Evolutionary conservation across 2,113 vertebrate genomes (phyloP).

Genomic region (Amazona guildingii): DNA sequence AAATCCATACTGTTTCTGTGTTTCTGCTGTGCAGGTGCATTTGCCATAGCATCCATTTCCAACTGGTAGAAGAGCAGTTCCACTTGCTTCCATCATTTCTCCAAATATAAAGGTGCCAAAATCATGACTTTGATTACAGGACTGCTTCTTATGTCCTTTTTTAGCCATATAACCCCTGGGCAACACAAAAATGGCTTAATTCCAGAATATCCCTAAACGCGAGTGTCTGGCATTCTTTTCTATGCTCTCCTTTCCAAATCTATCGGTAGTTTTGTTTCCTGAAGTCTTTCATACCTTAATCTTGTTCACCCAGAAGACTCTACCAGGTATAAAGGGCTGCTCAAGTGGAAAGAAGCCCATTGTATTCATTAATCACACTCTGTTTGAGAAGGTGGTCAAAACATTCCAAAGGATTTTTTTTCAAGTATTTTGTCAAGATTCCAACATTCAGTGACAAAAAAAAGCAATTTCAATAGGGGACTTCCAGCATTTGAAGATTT

Average conservation of each 20-base stretch:
- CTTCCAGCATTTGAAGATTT: constrained; percentile 7
- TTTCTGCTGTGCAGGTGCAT: neutral
- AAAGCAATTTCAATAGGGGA: neutral
- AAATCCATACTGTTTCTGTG: neutral
- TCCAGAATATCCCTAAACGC: neutral
- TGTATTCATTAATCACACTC: constrained; percentile 4
- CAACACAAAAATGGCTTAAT: neutral
- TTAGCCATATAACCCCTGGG: neutral
- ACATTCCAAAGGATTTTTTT: neutral
- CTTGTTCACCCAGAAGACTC: neutral
- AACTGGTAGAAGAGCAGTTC: neutral
- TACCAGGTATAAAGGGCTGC: neutral
- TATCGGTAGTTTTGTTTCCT: neutral
- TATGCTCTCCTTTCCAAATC: neutral
- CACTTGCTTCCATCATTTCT: neutral
- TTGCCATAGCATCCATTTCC: neutral
- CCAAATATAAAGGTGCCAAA: neutral
- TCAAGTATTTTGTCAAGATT: neutral
- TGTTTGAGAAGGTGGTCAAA: neutral
- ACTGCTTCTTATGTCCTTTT: neutral
- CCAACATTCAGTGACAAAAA: neutral
- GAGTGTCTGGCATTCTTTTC: neutral
- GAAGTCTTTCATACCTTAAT: constrained; percentile 12
- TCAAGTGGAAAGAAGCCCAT: neutral
- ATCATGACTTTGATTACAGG: neutral